Evolutionary conservation across 2,888 invertebrate species (phyloP).

Genomic region (Rhagophthalmus giganteus): DNA sequence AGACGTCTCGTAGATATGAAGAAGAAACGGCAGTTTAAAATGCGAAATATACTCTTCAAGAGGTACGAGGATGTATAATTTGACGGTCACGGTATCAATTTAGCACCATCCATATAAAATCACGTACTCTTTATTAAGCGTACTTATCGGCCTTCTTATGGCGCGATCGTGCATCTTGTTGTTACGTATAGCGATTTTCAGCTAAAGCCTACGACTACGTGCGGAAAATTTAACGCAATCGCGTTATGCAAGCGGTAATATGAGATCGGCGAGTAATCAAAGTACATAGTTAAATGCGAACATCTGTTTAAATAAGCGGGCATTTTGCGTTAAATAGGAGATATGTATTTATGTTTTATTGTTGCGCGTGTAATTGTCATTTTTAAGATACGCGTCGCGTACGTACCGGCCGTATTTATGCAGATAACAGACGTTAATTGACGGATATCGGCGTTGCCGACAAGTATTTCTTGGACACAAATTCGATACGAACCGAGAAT

Average conservation of each 20-base stretch:
- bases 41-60: too few relatives aligned
- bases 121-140: constrained; percentile 49
- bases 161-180: constrained; percentile 50
- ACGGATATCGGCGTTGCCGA: too few relatives aligned
- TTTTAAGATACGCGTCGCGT: too few relatives aligned
- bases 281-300: constrained; percentile 22
- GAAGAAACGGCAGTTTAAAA: too few relatives aligned
- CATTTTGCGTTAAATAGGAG: constrained; percentile 28
- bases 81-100: constrained; percentile 54
- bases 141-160: constrained; percentile 36
- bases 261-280: constrained; percentile 13
- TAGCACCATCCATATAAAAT: constrained; percentile 52
- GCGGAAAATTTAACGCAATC: constrained; percentile 4
- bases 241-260: constrained; percentile 19
- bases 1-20: too few relatives aligned
- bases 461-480: too few relatives aligned
- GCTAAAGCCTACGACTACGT: constrained; percentile 17
- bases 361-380: constrained; percentile 20
- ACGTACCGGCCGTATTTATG: too few relatives aligned
- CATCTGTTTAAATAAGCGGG: constrained; percentile 40
- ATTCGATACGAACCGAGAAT: too few relatives aligned
- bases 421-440: too few relatives aligned
- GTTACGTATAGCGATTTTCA: constrained; percentile 29
- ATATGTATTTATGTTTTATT: neutral
- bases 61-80: too few relatives aligned